These are phyloP conservation scores for Bactericera cockerelli DNA, from an alignment of 1,140 invertebrate genomes.

Conservation along the genomic window DNA sequence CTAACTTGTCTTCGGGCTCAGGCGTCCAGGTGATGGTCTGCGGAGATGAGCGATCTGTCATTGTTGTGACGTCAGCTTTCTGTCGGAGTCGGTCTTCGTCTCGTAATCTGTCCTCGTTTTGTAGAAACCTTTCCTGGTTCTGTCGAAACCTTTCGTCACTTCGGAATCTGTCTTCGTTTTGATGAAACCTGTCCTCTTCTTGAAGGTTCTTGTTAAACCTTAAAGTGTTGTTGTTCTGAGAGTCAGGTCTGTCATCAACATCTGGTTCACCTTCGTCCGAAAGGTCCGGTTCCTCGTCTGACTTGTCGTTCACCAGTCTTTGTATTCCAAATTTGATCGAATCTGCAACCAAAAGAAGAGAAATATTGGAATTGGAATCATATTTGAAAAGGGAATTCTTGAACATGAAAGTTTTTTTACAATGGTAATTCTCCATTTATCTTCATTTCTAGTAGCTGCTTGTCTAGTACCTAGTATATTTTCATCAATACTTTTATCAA, in stretches of 20 bases:
- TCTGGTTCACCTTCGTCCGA: constrained; percentile 13
- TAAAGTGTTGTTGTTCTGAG: not conserved
- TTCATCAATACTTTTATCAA: no score
- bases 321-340: constrained; percentile 55
- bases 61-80: constrained; percentile 35
- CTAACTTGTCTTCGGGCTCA: constrained; percentile 24
- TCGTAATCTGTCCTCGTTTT: no score
- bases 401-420: no score
- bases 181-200: constrained; percentile 15
- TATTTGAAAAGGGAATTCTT: no score
- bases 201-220: constrained; percentile 14
- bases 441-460: no score
- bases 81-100: constrained; percentile 16
- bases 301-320: constrained; percentile 36
- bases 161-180: constrained; percentile 29
- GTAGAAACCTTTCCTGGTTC: no score
- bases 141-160: no score
- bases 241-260: constrained; percentile 1
- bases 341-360: constrained; percentile 33
- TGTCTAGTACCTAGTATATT: no score
- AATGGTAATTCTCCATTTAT: no score
- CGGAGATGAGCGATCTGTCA: constrained; percentile 31
- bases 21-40: constrained; percentile 34
- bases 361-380: not conserved
- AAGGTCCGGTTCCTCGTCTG: constrained; percentile 20